Conservation (phyloP, 1,140 invertebrate genomes). For the Drosophila arizonae region DNA sequence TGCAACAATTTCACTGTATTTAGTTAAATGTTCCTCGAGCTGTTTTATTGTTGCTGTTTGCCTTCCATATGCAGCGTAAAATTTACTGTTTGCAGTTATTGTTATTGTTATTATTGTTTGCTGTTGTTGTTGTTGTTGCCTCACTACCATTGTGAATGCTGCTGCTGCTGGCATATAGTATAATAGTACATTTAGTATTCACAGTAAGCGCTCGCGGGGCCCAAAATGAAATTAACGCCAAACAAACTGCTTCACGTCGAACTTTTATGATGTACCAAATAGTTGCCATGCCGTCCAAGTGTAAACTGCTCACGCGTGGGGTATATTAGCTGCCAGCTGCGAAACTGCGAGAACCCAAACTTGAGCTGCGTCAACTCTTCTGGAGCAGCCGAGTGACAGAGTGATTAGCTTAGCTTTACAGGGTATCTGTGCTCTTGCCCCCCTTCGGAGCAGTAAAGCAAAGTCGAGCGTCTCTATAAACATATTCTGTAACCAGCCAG, state of each 20-base stretch:
- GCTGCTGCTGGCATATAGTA: conserved; percentile 17
- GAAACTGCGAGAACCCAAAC: too few species aligned
- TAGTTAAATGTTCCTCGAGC: conserved; percentile 5
- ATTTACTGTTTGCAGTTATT: neutral
- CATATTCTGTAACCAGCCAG: too few species aligned
- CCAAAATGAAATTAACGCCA: conserved; percentile 44
- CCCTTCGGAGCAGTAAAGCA: too few species aligned
- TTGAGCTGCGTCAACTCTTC: too few species aligned
- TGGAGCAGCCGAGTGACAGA: too few species aligned
- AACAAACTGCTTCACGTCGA: conserved; percentile 43
- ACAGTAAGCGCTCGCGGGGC: conserved; percentile 59
- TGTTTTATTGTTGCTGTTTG: too few species aligned
- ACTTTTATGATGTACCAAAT: conserved; percentile 60
- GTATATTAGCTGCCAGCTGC: neutral
- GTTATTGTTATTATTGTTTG: conserved; percentile 34
- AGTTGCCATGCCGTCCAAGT: conserved; percentile 26
- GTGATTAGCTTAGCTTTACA: too few species aligned
- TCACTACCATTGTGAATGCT: conserved; percentile 16
- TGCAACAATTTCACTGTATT: neutral
- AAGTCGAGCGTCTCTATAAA: too few species aligned
- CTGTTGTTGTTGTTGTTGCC: conserved; percentile 31
- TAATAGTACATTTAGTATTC: conserved; percentile 73
- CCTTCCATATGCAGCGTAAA: neutral
- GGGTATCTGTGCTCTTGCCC: too few species aligned
- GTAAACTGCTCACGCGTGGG: neutral